A percentile compares a stretch with the other conserved stretches of the same genome.
Conservation (phyloP, 35 echinoderm and acorn worm genomes). For the Lytechinus pictus region DNA sequence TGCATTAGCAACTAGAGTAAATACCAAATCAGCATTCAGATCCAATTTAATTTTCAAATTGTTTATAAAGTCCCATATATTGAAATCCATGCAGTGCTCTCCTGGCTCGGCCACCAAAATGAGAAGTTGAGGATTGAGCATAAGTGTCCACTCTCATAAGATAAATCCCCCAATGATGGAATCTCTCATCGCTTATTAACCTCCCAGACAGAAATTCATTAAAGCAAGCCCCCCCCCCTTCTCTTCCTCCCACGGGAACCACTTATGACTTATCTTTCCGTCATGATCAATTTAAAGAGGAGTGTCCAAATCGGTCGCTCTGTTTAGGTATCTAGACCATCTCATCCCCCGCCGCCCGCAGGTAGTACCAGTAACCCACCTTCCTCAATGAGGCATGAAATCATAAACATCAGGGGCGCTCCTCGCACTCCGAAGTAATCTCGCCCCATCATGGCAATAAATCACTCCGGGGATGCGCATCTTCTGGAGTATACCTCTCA, state of each 20-base stretch:
- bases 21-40: neutral
- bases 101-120: neutral
- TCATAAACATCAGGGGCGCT: neutral
- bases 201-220: slow-evolving; percentile 2
- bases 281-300: neutral
- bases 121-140: neutral
- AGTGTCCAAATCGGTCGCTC: neutral
- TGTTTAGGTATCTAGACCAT: neutral
- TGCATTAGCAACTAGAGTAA: neutral
- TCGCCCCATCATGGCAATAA: neutral
- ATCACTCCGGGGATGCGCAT: neutral
- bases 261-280: slow-evolving; percentile 7
- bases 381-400: neutral
- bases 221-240: neutral
- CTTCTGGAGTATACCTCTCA: neutral
- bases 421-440: neutral
- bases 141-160: neutral
- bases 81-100: neutral
- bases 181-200: neutral
- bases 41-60: neutral
- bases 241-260: neutral
- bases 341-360: neutral
- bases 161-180: neutral
- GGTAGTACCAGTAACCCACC: neutral
- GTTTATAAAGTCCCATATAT: neutral